Conservation (phyloP, 2,888 invertebrate genomes). For the Mythimna lalbum region DNA sequence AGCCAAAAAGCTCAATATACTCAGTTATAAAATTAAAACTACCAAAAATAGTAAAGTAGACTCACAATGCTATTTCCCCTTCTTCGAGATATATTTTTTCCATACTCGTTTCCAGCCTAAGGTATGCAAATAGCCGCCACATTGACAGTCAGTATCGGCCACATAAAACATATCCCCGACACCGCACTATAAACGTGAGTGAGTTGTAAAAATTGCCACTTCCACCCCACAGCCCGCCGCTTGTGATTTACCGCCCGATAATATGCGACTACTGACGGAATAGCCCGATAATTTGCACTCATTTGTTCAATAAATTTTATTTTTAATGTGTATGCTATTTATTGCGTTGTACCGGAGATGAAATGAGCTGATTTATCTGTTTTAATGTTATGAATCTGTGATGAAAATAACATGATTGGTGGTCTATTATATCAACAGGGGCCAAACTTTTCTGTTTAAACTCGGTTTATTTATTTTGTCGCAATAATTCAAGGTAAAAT, state of each 20-base stretch:
- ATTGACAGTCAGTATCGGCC: constrained; percentile 55
- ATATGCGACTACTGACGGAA: constrained; percentile 44
- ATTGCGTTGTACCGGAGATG: constrained; percentile 11
- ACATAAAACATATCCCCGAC: constrained; percentile 79
- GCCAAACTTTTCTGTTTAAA: neutral
- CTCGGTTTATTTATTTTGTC: neutral
- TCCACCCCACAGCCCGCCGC: constrained; percentile 13
- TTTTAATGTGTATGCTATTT: constrained; percentile 36
- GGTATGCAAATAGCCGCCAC: constrained; percentile 54
- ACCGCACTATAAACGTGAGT: constrained; percentile 73
- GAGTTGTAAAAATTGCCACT: constrained; percentile 58
- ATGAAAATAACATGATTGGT: neutral
- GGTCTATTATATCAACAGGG: neutral
- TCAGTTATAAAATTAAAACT: too few relatives aligned
- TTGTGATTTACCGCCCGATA: constrained; percentile 56
- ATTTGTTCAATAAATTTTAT: constrained; percentile 31
- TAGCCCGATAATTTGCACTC: constrained; percentile 32
- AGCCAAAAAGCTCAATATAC: too few relatives aligned
- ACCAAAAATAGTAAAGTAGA: too few relatives aligned
- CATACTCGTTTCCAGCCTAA: constrained; percentile 6
- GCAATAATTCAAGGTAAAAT: too few relatives aligned
- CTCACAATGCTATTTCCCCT: neutral
- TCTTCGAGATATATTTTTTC: neutral
- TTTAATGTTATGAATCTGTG: neutral
- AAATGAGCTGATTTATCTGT: constrained; percentile 24